Evolutionary conservation across 2,888 invertebrate genomes (phyloP).

Genomic region (Orgyia antiqua): DNA sequence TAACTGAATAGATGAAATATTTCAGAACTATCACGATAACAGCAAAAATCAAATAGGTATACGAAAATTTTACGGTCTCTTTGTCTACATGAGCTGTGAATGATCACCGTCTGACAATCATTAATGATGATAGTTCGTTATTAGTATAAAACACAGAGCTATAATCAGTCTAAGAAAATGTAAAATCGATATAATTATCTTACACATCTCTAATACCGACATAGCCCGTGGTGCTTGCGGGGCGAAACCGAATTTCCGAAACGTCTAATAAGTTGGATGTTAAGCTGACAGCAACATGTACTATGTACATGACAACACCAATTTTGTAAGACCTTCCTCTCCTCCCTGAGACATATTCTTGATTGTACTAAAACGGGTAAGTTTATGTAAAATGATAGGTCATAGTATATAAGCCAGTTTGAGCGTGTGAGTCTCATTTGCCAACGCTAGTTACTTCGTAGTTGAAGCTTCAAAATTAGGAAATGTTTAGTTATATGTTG

Average conservation of each 20-base stretch:
- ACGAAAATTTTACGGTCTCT: no score
- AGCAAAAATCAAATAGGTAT: no score
- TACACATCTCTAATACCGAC: slow-evolving; percentile 37
- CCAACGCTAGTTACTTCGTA: slow-evolving; percentile 55
- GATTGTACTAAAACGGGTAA: slow-evolving; percentile 21
- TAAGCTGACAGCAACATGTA: slow-evolving; percentile 64
- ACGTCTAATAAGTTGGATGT: slow-evolving; percentile 77
- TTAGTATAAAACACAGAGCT: no score
- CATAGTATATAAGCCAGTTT: slow-evolving; percentile 36
- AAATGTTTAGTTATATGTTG: slow-evolving; percentile 56
- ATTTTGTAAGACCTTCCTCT: slow-evolving; percentile 32
- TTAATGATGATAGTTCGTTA: no score
- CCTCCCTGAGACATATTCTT: slow-evolving; percentile 23
- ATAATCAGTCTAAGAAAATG: no score
- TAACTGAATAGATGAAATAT: no score
- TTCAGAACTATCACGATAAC: no score
- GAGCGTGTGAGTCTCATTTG: slow-evolving; percentile 60
- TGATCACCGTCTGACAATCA: no score
- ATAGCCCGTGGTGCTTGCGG: slow-evolving; percentile 61
- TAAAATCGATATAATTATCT: slow-evolving; percentile 22
- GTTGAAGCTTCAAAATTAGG: slow-evolving; percentile 56
- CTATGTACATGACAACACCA: slow-evolving; percentile 62
- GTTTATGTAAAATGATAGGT: slow-evolving; percentile 32
- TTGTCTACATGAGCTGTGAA: no score
- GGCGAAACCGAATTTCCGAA: slow-evolving; percentile 76